These are phyloP conservation scores for Craterocephalus amniculus DNA, from an alignment of 2,797 vertebrate genomes.

Conservation along the genomic window DNA sequence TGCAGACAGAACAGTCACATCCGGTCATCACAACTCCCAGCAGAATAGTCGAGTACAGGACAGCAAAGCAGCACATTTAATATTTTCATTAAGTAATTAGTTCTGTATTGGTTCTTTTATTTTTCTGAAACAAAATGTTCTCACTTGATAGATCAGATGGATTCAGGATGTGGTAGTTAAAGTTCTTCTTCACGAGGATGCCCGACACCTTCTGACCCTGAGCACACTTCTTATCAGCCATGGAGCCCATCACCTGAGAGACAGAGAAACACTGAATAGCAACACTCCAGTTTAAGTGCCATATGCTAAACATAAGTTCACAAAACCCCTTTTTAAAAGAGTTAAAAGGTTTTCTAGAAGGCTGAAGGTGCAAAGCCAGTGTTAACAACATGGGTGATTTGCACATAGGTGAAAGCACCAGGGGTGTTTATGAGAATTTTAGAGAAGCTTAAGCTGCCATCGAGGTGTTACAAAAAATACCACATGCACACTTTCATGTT, in stretches of 20 bases:
- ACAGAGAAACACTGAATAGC: not conserved
- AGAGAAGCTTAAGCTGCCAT: no score
- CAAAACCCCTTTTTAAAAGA: not conserved
- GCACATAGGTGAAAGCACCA: no score
- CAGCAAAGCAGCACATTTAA: not conserved
- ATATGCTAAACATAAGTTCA: not conserved
- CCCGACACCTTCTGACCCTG: slow-evolving; percentile 95
- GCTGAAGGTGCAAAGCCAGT: not conserved
- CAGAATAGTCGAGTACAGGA: not conserved
- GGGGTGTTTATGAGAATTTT: no score
- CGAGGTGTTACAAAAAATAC: no score
- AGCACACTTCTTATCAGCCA: slow-evolving; percentile 93
- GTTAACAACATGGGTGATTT: no score
- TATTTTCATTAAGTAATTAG: not conserved
- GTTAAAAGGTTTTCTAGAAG: not conserved
- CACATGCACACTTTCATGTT: no score
- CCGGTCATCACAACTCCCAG: not conserved
- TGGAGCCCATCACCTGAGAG: slow-evolving; percentile 92
- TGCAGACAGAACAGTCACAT: slow-evolving; percentile 62
- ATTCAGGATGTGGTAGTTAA: slow-evolving; percentile 97
- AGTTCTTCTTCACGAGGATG: slow-evolving; percentile 97
- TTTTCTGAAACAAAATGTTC: slow-evolving; percentile 53
- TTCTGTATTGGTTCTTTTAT: not conserved
- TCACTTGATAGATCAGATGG: slow-evolving; percentile 95
- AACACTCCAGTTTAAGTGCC: not conserved